Evolutionary conservation across 2,797 vertebrate genomes (phyloP).

Genomic region (Peromyscus melanophrys): DNA sequence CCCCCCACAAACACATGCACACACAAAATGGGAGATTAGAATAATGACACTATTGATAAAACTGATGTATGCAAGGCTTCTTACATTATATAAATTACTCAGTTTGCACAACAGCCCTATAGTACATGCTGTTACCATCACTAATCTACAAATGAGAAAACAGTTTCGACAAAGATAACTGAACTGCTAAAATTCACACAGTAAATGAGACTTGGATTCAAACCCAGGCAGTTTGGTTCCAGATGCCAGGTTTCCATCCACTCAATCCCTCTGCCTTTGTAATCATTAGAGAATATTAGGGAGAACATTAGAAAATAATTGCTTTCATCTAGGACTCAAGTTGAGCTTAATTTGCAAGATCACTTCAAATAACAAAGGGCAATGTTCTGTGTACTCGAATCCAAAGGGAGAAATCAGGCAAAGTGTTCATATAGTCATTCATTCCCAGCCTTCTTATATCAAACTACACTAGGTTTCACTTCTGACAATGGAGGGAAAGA

Average conservation of each 20-base stretch:
- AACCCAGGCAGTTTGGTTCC: neutral
- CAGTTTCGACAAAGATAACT: neutral
- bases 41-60: neutral
- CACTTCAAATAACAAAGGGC: slow-evolving; percentile 30
- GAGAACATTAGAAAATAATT: slow-evolving; percentile 56
- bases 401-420: slow-evolving; percentile 14
- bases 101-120: slow-evolving; percentile 4
- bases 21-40: neutral
- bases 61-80: neutral
- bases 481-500: slow-evolving; percentile 59
- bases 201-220: slow-evolving; percentile 33
- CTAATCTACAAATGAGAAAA: slow-evolving; percentile 28
- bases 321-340: slow-evolving; percentile 41
- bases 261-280: slow-evolving; percentile 13
- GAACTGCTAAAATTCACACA: neutral
- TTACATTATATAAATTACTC: neutral
- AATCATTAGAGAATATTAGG: slow-evolving; percentile 44
- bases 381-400: slow-evolving; percentile 44
- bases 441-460: slow-evolving; percentile 21
- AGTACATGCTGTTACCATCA: neutral
- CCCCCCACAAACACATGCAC: neutral
- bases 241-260: neutral
- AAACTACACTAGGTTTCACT: neutral
- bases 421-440: slow-evolving; percentile 20
- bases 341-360: slow-evolving; percentile 57